Base-by-base conservation (phyloP, 2,888 invertebrate species). In the Leucania comma region DNA sequence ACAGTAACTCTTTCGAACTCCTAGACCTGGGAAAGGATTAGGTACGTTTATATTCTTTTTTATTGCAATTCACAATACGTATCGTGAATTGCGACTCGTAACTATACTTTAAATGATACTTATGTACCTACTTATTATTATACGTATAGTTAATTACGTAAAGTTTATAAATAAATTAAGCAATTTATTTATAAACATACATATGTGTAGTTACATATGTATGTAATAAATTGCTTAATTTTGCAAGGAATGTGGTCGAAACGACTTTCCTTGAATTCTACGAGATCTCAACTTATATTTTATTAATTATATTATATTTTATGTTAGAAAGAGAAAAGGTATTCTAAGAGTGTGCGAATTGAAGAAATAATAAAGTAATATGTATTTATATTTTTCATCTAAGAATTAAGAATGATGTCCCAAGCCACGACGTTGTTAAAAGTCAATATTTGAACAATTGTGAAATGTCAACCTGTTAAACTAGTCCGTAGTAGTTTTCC, bases 241-340 rank as follows among this genome's bases (percentile, higher is more conserved):
- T 86, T 72, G 80, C 85, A 65, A 81, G 86, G 90, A 92, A 92
- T 91, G 92, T 88, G 78, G 91, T 71, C 82, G 75, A 80, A 83
- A 76, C 87, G 84, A 86, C 91, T 92, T 91, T 92, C 90, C 89
- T 87, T 86, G 72, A 68, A 54, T 61, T 80, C 68, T 69, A 63
- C 66, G 62, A 67, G 59, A 68, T 72, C 24, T 72, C 50, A 46
- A 61, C 65, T 68, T 66, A 22, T 66, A 63, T 59, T 75, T 67
- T 53, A 61, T 65, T 50, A 58, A 32, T 42, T 56, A 69, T 29
- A 4, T 29, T 29, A 29, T 29, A 29, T 29, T 29, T 29, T 14
- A 46, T 20, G 17, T 56, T 26, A 56, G 48, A 82, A 66, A 70
- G 69, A 72, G 71, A 70, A 35, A 53, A 5, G 2, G 56, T 24